phyloP scores from a whole-genome alignment of 2,113 vertebrate genomes.

The Erythrocebus patas region DNA sequence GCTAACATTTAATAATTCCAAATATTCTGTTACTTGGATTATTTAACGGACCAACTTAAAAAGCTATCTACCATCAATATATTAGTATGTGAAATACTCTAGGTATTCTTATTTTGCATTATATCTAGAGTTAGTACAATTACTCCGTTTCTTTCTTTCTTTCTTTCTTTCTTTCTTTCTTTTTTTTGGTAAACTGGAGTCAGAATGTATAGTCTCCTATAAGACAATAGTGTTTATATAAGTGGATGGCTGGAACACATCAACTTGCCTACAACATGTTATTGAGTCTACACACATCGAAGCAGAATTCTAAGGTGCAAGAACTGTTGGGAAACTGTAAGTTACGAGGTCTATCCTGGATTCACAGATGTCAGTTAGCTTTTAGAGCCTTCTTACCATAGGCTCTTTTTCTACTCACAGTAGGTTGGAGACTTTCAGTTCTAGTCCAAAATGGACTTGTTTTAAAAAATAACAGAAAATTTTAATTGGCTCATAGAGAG shows the following conservation, averaged over 20 bases:
- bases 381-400: neutral
- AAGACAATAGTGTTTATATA: neutral
- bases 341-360: neutral
- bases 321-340: neutral
- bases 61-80: neutral
- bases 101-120: neutral
- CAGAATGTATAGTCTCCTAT: neutral
- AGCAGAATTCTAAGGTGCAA: neutral
- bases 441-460: neutral
- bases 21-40: neutral
- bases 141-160: neutral
- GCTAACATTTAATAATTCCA: neutral
- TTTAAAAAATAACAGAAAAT: neutral
- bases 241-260: neutral
- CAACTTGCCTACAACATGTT: neutral
- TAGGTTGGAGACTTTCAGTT: neutral
- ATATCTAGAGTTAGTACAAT: neutral
- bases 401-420: neutral
- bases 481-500: neutral
- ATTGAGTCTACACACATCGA: neutral
- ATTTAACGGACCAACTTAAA: neutral
- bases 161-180: neutral
- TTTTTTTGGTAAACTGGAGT: neutral
- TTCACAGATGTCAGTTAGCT: neutral
- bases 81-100: neutral